Evolutionary conservation across 2,888 invertebrate species (phyloP).

Genomic region (Ommatoiulus sabulosus): DNA sequence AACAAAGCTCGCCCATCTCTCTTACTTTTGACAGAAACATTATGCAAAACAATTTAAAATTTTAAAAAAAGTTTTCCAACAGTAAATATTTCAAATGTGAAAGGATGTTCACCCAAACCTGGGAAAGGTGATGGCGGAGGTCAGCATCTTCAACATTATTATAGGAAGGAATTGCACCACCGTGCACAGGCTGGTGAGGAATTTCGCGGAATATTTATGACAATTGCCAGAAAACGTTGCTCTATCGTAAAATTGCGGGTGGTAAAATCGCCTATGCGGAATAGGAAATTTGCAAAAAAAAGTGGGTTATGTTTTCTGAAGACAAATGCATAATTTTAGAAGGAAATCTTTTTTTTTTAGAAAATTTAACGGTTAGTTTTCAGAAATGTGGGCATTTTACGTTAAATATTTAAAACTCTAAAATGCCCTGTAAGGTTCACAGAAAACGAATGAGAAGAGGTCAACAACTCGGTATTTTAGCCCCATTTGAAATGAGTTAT

Average conservation of each 20-base stretch:
- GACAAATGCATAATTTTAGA: neutral
- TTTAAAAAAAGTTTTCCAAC: neutral
- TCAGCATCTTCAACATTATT: neutral
- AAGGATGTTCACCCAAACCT: neutral
- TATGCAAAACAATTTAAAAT: neutral
- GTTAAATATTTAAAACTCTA: neutral
- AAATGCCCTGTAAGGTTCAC: neutral
- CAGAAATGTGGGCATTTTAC: neutral
- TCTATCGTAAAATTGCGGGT: slow-evolving; percentile 36
- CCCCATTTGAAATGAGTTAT: neutral
- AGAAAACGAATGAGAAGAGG: neutral
- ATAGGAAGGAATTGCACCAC: neutral
- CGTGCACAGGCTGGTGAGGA: neutral
- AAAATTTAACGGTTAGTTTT: neutral
- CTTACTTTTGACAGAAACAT: neutral
- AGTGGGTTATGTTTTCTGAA: slow-evolving; percentile 3
- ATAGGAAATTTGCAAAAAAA: neutral
- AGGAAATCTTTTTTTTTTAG: neutral
- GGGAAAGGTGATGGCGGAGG: slow-evolving; percentile 8
- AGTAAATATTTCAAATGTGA: slow-evolving; percentile 17
- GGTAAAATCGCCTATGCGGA: neutral
- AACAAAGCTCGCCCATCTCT: neutral
- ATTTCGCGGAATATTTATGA: slow-evolving; percentile 4
- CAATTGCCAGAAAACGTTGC: neutral
- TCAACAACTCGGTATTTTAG: neutral